These are phyloP conservation scores for Mormyrus iriodes DNA, from an alignment of 2,113 vertebrate species.

Conservation along the genomic window DNA sequence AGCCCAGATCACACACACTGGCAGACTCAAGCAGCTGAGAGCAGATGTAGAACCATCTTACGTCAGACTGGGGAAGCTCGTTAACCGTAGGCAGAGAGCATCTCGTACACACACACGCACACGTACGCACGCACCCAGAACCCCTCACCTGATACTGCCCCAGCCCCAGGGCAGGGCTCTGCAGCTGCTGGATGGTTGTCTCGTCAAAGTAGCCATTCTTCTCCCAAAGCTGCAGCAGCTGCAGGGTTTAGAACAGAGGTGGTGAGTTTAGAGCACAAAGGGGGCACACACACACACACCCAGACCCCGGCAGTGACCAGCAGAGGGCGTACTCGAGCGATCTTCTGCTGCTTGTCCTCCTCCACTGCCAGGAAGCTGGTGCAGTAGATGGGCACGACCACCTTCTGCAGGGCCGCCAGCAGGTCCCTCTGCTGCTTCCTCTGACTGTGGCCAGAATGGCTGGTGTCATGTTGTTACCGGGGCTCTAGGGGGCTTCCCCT, in stretches of 20 bases:
- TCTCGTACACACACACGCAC: not conserved
- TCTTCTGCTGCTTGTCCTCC: constrained; percentile 97
- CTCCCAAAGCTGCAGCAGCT: constrained; percentile 96
- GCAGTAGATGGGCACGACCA: constrained; percentile 96
- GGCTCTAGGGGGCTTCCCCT: not conserved
- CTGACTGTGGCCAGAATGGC: constrained; percentile 64
- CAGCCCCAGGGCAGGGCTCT: constrained; percentile 89
- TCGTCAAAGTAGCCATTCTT: constrained; percentile 97
- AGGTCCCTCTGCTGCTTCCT: constrained; percentile 92
- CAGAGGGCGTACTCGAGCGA: constrained; percentile 69
- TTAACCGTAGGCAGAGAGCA: not conserved
- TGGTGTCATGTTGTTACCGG: not conserved
- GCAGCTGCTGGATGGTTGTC: constrained; percentile 88
- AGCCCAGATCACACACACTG: not conserved
- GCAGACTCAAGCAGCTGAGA: not conserved
- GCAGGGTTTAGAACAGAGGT: not conserved
- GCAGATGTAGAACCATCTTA: not conserved
- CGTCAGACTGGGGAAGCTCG: not conserved
- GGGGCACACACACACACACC: not conserved
- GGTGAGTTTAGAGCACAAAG: not conserved
- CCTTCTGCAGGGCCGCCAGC: constrained; percentile 90
- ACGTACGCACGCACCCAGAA: not conserved
- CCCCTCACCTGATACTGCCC: constrained; percentile 87
- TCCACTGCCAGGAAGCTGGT: constrained; percentile 95
- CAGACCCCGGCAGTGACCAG: not conserved